Evolutionary conservation across 2,888 invertebrate genomes (phyloP), one percentile per base, ranked within the genome.

Genomic region (Onchidella celtica): DNA sequence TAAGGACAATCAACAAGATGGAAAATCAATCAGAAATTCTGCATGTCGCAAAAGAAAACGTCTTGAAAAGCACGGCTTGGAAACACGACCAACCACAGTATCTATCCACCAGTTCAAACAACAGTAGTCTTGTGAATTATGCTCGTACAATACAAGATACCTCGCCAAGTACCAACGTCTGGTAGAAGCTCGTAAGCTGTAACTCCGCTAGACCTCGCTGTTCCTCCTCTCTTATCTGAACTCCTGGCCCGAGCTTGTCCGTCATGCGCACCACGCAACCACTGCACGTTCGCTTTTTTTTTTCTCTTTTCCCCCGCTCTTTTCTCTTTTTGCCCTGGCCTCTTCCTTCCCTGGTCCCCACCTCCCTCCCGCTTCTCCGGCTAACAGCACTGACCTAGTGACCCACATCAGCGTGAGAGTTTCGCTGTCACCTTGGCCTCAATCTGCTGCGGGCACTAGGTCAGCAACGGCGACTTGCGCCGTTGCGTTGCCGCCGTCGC

Each of bases 351-450:
- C 24, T 34, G 32, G n/a, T n/a, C 34, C 32, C 21, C 21, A 17
- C 24, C 40, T 21, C 59, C 29, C 59, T 32, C 47, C n/a, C 34
- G 55, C 32, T 68, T 1, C 21, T 21, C 21, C 9, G 17, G 57
- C 61, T 38, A 59, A 57, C 69, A 57, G 59, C 36, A 61, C 78
- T 78, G 38, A 69, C 69, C 78, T 38, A 68, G 69, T 78, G 69
- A 69, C 78, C 59, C 24, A 78, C 17, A 59, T 68, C 27, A 70
- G 14, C 69, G 68, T 69, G 68, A 76, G 75, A 65, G 75, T 76
- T 65, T 65, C 32, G 32, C 47, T n/a, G 29, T 65, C 65, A 65
- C 75, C 75, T 76, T 76, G 75, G 75, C 75, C 75, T n/a, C 29
- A 32, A 65, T 38, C 57, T 2, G n/a, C 1, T 76, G 4, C 3